Base-by-base conservation (phyloP, 2,888 invertebrate genomes). In the Panzeria rudis region DNA sequence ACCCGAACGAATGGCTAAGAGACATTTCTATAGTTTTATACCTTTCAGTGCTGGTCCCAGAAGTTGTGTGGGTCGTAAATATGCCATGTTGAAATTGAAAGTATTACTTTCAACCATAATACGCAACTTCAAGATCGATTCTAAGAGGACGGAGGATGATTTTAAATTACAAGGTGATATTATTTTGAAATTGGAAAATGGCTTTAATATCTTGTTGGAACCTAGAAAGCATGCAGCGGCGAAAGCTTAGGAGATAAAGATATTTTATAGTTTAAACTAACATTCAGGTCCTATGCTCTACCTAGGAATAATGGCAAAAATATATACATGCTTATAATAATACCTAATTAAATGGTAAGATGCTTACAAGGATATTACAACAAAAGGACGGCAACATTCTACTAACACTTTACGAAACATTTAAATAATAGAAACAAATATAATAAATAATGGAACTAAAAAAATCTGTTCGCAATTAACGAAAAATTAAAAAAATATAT, bases 41-140 rank as follows among this genome's bases (percentile, higher is more conserved):
- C 96, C 96, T 0, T 97, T 97, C 93, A 96, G 96, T 83, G 96
- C 96, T 62, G 96, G 96, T 32, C 96, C 96, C 1, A 94, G 96
- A 86, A 96, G 96, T 88, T 96, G 96, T 90, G 96, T 96, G 25
- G 96, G 96, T 66, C 95, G 96, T 52, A 96, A 96, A 93, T 96
- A 96, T 91, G 96, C 96, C n/a, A 94, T 96, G 94, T 91, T 96
- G 75, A 96, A 96, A 90, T 92, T 96, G 83, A 96, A 96, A 92
- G 95, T 96, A 15, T 93, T 96, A 0, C 93, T 96, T 1, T 95
- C 96, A 0, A 96, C 96, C 5, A 94, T 96, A 59, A 90, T 96
- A 84, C 94, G 96, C 80, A 95, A 95, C 91, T 96, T 94, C 92
- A 94, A 94, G 78, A 92, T 95, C 17, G 92, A 93, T 17, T 95